phyloP scores from a whole-genome alignment of 1,140 invertebrate genomes.

The Chionoecetes opilio region DNA sequence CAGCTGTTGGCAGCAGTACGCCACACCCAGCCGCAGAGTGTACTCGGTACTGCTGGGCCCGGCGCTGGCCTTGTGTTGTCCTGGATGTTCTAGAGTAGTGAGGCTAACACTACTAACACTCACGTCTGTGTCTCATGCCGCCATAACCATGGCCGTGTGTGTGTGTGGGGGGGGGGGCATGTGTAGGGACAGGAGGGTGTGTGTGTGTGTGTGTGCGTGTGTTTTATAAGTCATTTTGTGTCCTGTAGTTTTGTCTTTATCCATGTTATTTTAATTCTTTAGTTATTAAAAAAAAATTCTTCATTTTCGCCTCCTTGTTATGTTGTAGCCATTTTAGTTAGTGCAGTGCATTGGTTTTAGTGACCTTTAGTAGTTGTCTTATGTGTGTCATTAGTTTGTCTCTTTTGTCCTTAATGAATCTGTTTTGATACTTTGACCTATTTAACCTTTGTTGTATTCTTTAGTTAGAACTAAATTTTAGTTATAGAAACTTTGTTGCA shows the following conservation, averaged over 20 bases:
- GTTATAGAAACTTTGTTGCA: no score
- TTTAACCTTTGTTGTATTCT: not conserved
- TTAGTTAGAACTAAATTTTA: not conserved
- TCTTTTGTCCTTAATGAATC: no score
- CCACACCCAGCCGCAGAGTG: conserved; percentile 57
- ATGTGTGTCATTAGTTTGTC: no score
- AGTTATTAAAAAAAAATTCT: no score
- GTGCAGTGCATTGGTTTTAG: no score
- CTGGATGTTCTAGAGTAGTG: not conserved
- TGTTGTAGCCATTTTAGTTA: no score
- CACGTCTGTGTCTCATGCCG: no score
- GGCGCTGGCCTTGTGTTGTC: not conserved
- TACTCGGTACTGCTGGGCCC: conserved; percentile 57
- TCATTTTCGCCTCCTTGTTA: no score
- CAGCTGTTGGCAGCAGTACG: conserved; percentile 50
- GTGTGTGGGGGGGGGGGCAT: not conserved
- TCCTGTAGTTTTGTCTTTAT: no score
- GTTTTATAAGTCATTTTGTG: no score
- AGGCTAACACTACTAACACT: not conserved
- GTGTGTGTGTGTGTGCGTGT: not conserved
- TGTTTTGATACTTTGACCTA: not conserved
- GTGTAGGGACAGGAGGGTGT: not conserved
- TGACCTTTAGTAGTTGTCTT: no score
- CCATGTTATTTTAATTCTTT: no score
- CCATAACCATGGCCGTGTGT: not conserved